Percentiles rank a stretch among this genome's conserved stretches.
Evolutionary conservation across 2,113 vertebrate species (phyloP).

Genomic region (Cryptomyrus ogoouensis): DNA sequence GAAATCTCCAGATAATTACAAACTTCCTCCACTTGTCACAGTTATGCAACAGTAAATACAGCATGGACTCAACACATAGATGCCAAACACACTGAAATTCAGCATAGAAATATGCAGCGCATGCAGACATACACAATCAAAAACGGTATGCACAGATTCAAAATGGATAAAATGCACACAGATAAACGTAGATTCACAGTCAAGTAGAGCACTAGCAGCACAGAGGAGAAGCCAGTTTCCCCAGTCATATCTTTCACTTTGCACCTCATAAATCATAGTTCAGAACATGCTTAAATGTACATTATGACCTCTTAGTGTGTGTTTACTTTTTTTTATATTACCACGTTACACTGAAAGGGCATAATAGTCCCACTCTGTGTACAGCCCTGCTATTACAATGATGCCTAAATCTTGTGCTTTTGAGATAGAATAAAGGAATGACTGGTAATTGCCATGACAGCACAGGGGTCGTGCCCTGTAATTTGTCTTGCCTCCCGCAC

Average conservation of each 20-base stretch:
- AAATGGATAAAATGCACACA: not conserved
- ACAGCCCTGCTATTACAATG: slow-evolving; percentile 23
- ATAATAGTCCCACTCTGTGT: slow-evolving; percentile 21
- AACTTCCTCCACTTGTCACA: not conserved
- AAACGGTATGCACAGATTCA: not conserved
- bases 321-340: not conserved
- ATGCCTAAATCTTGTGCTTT: slow-evolving; percentile 36
- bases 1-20: slow-evolving; percentile 2
- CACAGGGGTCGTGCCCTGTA: slow-evolving; percentile 51
- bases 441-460: slow-evolving; percentile 51
- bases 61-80: not conserved
- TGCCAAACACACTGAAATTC: not conserved
- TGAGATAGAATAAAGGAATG: slow-evolving; percentile 46
- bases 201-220: not conserved
- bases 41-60: not conserved
- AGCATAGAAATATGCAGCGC: not conserved
- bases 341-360: not conserved
- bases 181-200: not conserved
- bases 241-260: not conserved
- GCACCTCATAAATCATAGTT: not conserved
- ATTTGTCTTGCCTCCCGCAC: slow-evolving; percentile 54
- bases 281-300: not conserved
- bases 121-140: not conserved
- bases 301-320: not conserved
- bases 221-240: not conserved